Evolutionary conservation across 2,888 invertebrate genomes (phyloP).

Genomic region (Amiota communis): DNA sequence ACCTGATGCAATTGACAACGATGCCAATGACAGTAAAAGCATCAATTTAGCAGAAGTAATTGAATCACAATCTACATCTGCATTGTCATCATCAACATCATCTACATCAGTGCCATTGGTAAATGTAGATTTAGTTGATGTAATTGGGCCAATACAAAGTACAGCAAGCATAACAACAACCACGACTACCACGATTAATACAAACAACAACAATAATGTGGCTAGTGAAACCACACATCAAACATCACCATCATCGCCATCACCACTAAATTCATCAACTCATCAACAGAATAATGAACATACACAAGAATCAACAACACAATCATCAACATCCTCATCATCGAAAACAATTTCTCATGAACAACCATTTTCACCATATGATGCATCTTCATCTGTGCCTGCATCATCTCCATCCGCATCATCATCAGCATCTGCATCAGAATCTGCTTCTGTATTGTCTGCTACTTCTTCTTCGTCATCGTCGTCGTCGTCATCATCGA

Average conservation of each 20-base stretch:
- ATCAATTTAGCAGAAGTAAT: slow-evolving; percentile 42
- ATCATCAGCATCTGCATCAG: slow-evolving; percentile 38
- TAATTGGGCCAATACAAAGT: slow-evolving; percentile 22
- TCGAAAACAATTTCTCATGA: slow-evolving; percentile 35
- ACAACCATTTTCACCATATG: slow-evolving; percentile 46
- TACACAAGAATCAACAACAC: slow-evolving; percentile 43
- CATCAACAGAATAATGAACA: slow-evolving; percentile 31
- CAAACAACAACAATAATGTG: slow-evolving; percentile 11
- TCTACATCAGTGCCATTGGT: slow-evolving; percentile 37
- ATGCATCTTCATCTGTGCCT: slow-evolving; percentile 44
- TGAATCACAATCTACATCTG: slow-evolving; percentile 35
- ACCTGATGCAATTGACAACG: slow-evolving; percentile 9
- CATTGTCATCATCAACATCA: slow-evolving; percentile 36
- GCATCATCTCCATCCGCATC: slow-evolving; percentile 38
- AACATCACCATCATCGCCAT: slow-evolving; percentile 33
- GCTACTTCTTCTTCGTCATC: slow-evolving; percentile 35
- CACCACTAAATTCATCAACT: slow-evolving; percentile 35
- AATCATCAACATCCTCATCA: slow-evolving; percentile 35
- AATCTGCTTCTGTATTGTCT: slow-evolving; percentile 40
- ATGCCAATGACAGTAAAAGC: neutral
- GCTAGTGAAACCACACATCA: slow-evolving; percentile 1
- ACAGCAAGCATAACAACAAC: slow-evolving; percentile 37
- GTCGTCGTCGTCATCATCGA: slow-evolving; percentile 33
- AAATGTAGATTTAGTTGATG: slow-evolving; percentile 31
- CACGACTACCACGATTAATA: slow-evolving; percentile 18